A percentile compares a stretch with the other conserved stretches of the same genome.
Conservation (phyloP, 2,888 invertebrate genomes). For the Volucella inflata region DNA sequence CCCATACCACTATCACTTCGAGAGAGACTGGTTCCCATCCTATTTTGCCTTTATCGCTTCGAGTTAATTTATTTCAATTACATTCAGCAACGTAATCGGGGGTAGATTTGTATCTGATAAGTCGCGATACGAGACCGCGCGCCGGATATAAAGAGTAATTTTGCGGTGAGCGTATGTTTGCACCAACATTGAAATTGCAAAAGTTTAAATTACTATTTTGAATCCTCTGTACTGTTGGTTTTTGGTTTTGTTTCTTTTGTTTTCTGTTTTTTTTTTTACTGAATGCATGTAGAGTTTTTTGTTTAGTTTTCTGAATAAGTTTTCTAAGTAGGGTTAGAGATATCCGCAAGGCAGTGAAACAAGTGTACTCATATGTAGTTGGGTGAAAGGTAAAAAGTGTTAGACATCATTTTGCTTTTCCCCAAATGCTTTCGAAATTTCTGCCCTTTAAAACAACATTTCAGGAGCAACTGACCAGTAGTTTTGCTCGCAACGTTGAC, state of each 20-base stretch:
- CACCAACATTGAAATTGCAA: constrained; percentile 72
- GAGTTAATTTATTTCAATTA: constrained; percentile 76
- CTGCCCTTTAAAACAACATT: constrained; percentile 33
- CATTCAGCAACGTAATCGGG: constrained; percentile 68
- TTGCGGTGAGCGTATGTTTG: constrained; percentile 65
- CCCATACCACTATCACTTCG: no score
- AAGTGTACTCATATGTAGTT: constrained; percentile 23
- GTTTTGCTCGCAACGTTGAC: constrained; percentile 50
- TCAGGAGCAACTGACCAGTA: constrained; percentile 24
- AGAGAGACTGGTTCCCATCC: background rate
- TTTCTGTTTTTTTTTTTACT: constrained; percentile 18
- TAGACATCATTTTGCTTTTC: constrained; percentile 30
- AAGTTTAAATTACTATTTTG: constrained; percentile 75
- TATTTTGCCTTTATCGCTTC: constrained; percentile 58
- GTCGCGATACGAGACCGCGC: constrained; percentile 29
- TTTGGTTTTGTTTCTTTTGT: constrained; percentile 10
- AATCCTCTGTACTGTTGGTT: constrained; percentile 22
- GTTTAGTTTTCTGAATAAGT: no score
- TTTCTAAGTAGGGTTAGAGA: background rate
- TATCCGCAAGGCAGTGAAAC: constrained; percentile 13
- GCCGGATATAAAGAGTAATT: background rate
- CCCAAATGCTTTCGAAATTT: constrained; percentile 31
- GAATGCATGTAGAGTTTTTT: constrained; percentile 41
- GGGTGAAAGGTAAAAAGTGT: background rate
- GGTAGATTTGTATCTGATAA: constrained; percentile 65